Conservation (phyloP, 2,797 vertebrate genomes). For the Helicolenus hilgendorfi region DNA sequence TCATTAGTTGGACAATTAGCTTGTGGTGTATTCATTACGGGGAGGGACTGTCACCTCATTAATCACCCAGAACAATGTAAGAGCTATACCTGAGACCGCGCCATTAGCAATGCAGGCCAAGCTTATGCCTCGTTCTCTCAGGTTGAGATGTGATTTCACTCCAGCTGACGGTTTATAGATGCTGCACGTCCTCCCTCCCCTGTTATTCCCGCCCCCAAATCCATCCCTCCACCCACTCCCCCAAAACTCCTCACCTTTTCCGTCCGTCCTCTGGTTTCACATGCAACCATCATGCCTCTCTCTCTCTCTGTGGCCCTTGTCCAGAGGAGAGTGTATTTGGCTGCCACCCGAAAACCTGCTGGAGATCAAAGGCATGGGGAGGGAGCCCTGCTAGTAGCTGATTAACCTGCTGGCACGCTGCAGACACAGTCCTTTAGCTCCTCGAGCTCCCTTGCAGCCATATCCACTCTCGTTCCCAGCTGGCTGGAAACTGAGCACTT, state of each 20-base stretch:
- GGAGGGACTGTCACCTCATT: slow-evolving; percentile 79
- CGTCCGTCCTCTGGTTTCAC: slow-evolving; percentile 37
- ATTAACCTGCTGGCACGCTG: slow-evolving; percentile 82
- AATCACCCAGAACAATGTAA: slow-evolving; percentile 80
- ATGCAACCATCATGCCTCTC: slow-evolving; percentile 44
- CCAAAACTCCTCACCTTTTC: slow-evolving; percentile 10
- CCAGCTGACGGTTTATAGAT: not conserved
- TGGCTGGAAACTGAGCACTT: slow-evolving; percentile 55
- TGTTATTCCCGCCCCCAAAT: not conserved
- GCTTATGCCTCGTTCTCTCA: not conserved
- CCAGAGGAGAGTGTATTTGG: slow-evolving; percentile 73
- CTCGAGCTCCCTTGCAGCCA: slow-evolving; percentile 56
- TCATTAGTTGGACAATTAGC: slow-evolving; percentile 88
- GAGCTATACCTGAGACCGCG: slow-evolving; percentile 63
- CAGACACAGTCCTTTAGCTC: slow-evolving; percentile 68
- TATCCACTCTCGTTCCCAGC: slow-evolving; percentile 58
- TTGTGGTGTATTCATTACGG: slow-evolving; percentile 83
- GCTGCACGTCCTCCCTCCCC: not conserved
- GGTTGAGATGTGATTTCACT: slow-evolving; percentile 2
- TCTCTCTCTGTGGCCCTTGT: slow-evolving; percentile 57
- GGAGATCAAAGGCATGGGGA: slow-evolving; percentile 80
- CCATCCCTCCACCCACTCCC: not conserved
- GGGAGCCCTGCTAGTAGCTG: slow-evolving; percentile 77
- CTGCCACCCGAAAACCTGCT: slow-evolving; percentile 62
- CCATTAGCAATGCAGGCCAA: slow-evolving; percentile 39